A percentile compares a stretch with the other conserved stretches of the same genome.
phyloP scores from a whole-genome alignment of 2,113 vertebrate species.

The Clinocottus analis region DNA sequence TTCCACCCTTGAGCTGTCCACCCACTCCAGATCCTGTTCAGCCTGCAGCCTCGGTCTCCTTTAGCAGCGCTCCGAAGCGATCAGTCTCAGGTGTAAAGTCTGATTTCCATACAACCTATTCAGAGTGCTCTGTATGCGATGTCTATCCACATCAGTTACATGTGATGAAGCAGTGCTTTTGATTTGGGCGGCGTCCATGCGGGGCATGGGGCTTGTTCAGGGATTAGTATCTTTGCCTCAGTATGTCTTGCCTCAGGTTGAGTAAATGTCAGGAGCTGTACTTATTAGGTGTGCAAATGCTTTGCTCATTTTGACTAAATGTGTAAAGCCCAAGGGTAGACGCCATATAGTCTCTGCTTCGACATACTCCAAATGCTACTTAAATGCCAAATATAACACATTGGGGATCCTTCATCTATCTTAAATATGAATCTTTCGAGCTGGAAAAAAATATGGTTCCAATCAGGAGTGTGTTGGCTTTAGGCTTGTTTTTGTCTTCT shows the following conservation, averaged over 20 bases:
- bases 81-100: conserved; percentile 46
- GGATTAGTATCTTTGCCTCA: conserved; percentile 50
- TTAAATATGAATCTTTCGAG: not conserved
- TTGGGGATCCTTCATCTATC: not conserved
- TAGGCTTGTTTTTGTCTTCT: conserved; percentile 26
- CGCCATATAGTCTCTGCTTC: conserved; percentile 38
- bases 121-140: conserved; percentile 12
- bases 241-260: conserved; percentile 62
- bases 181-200: conserved; percentile 39
- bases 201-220: conserved; percentile 20
- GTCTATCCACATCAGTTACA: conserved; percentile 32
- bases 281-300: conserved; percentile 43
- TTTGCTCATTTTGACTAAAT: conserved; percentile 33
- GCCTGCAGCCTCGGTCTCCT: conserved; percentile 38
- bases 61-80: conserved; percentile 19
- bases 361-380: conserved; percentile 14
- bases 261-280: conserved; percentile 61
- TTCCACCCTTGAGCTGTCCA: conserved; percentile 62
- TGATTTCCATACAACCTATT: conserved; percentile 39
- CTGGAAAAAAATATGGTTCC: conserved; percentile 22
- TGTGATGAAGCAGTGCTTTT: conserved; percentile 53
- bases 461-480: conserved; percentile 35
- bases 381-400: conserved; percentile 21
- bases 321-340: conserved; percentile 49
- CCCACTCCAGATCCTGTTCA: conserved; percentile 57